These are phyloP conservation scores for Malurus splendens DNA, from an alignment of 2,797 vertebrate genomes.

Conservation along the genomic window DNA sequence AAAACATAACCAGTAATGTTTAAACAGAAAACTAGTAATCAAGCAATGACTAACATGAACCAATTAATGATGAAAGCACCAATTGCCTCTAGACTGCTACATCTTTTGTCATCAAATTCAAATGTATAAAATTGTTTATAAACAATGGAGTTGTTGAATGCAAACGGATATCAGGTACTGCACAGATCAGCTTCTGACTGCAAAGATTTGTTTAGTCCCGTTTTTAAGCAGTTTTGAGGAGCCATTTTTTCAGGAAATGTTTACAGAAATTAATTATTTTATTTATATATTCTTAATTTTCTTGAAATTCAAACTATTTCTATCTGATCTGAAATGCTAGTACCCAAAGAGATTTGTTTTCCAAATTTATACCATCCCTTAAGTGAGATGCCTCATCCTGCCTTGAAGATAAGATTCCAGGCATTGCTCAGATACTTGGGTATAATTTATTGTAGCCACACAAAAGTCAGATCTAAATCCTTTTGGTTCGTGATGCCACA, in stretches of 20 bases:
- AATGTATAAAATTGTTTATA: neutral
- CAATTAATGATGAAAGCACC: neutral
- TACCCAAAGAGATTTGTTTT: constrained; percentile 28
- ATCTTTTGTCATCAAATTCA: neutral
- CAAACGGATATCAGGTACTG: neutral
- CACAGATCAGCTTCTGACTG: neutral
- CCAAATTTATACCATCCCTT: constrained; percentile 52
- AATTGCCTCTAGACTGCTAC: neutral
- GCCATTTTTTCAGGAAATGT: neutral
- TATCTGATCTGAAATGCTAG: neutral
- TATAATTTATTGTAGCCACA: constrained; percentile 76
- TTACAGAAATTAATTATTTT: neutral
- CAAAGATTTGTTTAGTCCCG: neutral
- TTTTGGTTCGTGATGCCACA: constrained; percentile 64
- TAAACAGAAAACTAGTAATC: neutral
- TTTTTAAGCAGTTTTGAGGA: neutral
- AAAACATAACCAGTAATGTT: neutral
- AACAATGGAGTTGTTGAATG: neutral
- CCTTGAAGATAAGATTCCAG: constrained; percentile 76
- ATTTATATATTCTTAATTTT: neutral
- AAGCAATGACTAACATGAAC: neutral
- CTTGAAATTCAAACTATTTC: neutral
- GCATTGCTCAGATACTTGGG: constrained; percentile 74
- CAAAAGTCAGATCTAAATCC: constrained; percentile 73
- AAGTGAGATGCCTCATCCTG: constrained; percentile 50